Evolutionary conservation across 1,140 invertebrate genomes (phyloP).

Genomic region (Diuraphis noxia): DNA sequence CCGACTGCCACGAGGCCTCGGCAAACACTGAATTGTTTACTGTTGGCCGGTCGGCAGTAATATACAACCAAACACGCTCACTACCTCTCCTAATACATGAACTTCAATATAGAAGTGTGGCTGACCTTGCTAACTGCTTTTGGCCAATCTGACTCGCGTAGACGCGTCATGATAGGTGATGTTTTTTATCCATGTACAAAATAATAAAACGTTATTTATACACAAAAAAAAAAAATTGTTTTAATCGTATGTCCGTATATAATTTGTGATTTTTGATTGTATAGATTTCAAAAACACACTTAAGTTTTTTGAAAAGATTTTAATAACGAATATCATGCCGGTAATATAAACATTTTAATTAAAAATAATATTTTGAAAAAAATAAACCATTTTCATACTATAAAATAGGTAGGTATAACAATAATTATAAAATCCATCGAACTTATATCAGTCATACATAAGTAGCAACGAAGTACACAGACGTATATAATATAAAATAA

Average conservation of each 20-base stretch:
- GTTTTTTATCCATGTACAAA: not conserved
- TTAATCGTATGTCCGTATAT: not conserved
- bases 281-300: not conserved
- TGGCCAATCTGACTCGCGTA: conserved; percentile 10
- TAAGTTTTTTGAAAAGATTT: not conserved
- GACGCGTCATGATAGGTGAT: not conserved
- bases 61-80: conserved; percentile 29
- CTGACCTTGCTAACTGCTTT: conserved; percentile 37
- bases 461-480: not conserved
- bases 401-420: not conserved
- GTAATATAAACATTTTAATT: not conserved
- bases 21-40: conserved; percentile 54
- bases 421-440: not conserved
- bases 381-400: not conserved
- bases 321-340: not conserved
- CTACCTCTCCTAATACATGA: conserved; percentile 44
- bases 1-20: conserved; percentile 54
- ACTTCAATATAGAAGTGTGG: conserved; percentile 40
- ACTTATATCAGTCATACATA: not conserved
- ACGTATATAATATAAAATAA: not conserved
- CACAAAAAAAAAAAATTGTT: not conserved
- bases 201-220: too few species aligned
- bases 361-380: not conserved
- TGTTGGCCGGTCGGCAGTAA: conserved; percentile 14
- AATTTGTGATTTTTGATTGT: not conserved